Conservation (phyloP, 2,113 vertebrate genomes). For the Rafetus swinhoei region DNA sequence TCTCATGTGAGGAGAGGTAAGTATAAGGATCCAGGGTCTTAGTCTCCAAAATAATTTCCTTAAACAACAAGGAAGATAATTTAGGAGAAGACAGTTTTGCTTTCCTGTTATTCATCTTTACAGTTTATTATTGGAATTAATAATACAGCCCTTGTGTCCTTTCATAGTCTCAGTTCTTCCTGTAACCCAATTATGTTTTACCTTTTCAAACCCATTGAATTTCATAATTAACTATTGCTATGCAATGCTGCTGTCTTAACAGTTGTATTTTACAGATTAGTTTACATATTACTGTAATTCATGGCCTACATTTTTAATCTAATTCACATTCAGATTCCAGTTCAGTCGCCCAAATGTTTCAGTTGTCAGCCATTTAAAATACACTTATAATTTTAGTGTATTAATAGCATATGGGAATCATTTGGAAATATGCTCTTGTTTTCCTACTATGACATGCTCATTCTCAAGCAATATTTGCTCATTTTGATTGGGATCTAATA, state of each 20-base stretch:
- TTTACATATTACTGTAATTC: constrained; percentile 11
- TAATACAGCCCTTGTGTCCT: background rate
- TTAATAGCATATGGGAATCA: background rate
- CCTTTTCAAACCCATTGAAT: constrained; percentile 22
- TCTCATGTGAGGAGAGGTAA: background rate
- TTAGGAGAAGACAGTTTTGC: background rate
- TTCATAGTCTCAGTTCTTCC: background rate
- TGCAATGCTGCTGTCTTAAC: background rate
- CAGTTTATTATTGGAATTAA: background rate
- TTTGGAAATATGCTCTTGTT: background rate
- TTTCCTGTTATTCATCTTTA: background rate
- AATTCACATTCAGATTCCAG: constrained; percentile 9
- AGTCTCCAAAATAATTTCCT: background rate
- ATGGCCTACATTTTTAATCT: background rate
- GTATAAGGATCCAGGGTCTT: background rate
- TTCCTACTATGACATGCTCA: background rate
- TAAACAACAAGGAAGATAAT: background rate
- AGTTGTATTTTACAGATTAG: constrained; percentile 18
- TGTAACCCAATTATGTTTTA: background rate
- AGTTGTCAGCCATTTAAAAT: background rate
- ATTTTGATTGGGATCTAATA: background rate
- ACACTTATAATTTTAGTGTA: background rate
- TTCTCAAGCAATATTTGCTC: background rate
- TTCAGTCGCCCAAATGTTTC: constrained; percentile 1
- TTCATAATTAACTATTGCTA: background rate